These are phyloP conservation scores for Halcyon chelicuti DNA, from an alignment of 2,797 vertebrate genomes.

Conservation along the genomic window DNA sequence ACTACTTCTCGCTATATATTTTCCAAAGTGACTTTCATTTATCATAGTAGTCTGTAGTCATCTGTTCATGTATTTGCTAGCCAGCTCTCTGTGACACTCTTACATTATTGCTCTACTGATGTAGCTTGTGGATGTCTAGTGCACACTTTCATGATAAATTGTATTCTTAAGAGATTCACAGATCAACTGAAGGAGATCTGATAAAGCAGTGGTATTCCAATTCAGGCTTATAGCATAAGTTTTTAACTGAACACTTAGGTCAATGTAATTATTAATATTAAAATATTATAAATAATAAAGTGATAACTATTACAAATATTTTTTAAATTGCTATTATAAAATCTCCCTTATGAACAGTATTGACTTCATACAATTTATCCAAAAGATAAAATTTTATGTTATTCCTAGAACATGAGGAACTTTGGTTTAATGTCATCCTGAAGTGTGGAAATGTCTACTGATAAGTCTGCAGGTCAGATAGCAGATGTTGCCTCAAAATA, in stretches of 20 bases:
- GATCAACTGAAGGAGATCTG: neutral
- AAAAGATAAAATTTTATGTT: neutral
- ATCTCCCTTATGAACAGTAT: neutral
- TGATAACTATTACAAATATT: neutral
- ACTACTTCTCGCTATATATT: fast-evolving
- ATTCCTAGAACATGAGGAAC: neutral
- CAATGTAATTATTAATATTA: neutral
- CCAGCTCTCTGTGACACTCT: neutral
- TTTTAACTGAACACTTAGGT: neutral
- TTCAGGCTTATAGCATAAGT: neutral
- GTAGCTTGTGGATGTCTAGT: neutral
- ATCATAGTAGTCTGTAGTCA: neutral
- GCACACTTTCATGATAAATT: neutral
- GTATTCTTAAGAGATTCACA: neutral
- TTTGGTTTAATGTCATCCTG: neutral
- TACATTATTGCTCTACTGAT: neutral
- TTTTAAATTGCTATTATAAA: neutral
- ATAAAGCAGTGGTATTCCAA: neutral
- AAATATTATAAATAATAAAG: neutral
- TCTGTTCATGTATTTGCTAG: neutral
- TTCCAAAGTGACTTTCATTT: neutral
- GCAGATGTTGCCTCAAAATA: neutral
- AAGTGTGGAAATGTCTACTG: neutral
- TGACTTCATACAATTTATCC: neutral
- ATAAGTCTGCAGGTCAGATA: neutral